These are phyloP conservation scores for Trachops cirrhosus DNA, from an alignment of 2,797 vertebrate species.

Conservation along the genomic window DNA sequence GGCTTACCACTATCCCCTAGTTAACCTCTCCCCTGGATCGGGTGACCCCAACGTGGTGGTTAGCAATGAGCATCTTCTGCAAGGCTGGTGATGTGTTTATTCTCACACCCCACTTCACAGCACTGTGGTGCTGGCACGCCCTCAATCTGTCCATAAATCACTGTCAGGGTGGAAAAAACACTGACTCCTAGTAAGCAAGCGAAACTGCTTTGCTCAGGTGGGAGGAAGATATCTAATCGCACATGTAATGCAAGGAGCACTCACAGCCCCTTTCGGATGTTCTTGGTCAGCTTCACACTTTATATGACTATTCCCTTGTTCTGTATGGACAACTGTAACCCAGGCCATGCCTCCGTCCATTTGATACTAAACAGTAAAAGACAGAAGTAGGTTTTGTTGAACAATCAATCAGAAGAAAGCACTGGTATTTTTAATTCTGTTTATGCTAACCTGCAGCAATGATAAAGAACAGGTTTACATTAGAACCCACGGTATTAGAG, in stretches of 20 bases:
- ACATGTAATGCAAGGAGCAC: background rate
- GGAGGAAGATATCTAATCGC: background rate
- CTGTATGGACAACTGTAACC: background rate
- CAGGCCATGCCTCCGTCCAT: background rate
- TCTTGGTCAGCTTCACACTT: background rate
- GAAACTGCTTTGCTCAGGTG: background rate
- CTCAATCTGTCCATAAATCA: constrained; percentile 11
- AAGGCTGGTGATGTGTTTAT: background rate
- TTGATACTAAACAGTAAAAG: constrained; percentile 18
- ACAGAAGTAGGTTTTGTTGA: background rate
- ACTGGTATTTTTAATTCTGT: background rate
- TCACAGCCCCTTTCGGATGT: background rate
- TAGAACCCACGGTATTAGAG: background rate
- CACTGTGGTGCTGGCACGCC: background rate
- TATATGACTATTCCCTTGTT: background rate
- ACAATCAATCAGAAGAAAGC: background rate
- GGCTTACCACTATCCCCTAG: background rate
- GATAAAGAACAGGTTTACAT: background rate
- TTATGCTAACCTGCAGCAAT: background rate
- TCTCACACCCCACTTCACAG: background rate
- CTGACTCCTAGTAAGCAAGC: background rate
- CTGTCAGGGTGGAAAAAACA: background rate
- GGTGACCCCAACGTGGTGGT: background rate
- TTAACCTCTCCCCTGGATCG: background rate
- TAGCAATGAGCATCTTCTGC: background rate